Base-by-base conservation (phyloP, 1,140 invertebrate genomes). In the Mactra quadrangularis region DNA sequence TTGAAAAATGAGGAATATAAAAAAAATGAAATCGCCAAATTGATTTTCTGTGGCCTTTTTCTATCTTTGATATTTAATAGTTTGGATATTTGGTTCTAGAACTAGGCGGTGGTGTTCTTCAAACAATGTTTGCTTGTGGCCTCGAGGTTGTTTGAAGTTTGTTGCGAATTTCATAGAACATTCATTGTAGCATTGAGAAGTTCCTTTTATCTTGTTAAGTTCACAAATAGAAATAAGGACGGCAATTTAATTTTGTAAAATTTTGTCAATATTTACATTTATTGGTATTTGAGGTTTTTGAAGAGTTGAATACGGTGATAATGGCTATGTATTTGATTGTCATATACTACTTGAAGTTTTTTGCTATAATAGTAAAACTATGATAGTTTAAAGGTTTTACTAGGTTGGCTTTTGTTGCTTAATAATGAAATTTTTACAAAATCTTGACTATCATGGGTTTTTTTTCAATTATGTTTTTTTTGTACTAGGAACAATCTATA, bases 241-340 rank as follows among this genome's bases (percentile, higher is more conserved):
- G 27, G 41, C 64, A 68, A 68, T 68, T 68, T 52, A 68, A 68
- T 50, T 68, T 68, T 27, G 41, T 25, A 68, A 50, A 50, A 15
- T 68, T 50, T 41, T 68, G 64, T 68, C 64, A 68, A 68, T 68
- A 68, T 68, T 68, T 68, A 19, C 41, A 29, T 27, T 50, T 19
- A n/a, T 47, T 6, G 31, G 25, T 68, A 68, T 68, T 68, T 47
- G 45, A 31, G 64, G 47, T 68, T 50, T n/a, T n/a, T 50, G 13
- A 68, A 68, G 64, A 13, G 64, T 9, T 41, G 7, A 7, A 50
- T 68, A 68, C 64, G 47, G n/a, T 68, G 64, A 50, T 68, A 68
- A 68, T n/a, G 41, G 25, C 41, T 68, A 45, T 50, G 31, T 27
- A 31, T 27, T 68, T 31, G 27, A 68, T 25, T 50, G 31, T 33